Percentiles rank a stretch among this genome's conserved stretches.
phyloP scores from a whole-genome alignment of 2,797 vertebrate genomes.

The Halcyon badia region DNA sequence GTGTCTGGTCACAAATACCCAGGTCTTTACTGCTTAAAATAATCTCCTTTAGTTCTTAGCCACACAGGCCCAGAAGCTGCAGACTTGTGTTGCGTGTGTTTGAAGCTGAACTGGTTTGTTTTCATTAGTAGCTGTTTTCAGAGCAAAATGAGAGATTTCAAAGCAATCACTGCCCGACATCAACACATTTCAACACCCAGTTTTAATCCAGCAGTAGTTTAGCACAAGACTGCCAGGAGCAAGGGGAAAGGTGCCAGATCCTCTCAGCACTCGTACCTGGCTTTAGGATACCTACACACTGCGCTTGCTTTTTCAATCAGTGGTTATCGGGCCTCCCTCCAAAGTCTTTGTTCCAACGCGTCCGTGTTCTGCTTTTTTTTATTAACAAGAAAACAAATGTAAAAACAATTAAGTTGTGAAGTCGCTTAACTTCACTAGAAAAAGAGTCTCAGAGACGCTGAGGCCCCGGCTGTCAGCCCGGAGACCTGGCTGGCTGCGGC shows the following conservation, averaged over 20 bases:
- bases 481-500: rapidly evolving
- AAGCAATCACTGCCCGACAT: background rate
- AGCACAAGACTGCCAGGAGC: rapidly evolving
- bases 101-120: background rate
- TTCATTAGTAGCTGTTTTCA: background rate
- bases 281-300: rapidly evolving
- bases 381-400: background rate
- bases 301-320: background rate
- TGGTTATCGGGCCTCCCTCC: background rate
- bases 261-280: rapidly evolving
- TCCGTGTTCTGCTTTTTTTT: background rate
- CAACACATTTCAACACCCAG: rapidly evolving
- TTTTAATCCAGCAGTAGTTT: background rate
- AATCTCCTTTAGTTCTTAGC: conserved; percentile 46
- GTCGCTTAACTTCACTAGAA: background rate
- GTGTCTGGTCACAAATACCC: background rate
- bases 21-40: conserved; percentile 26
- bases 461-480: background rate
- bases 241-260: background rate
- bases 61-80: background rate
- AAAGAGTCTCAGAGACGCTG: rapidly evolving
- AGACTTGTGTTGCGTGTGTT: background rate
- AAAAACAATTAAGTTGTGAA: background rate
- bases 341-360: background rate
- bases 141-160: background rate